Conservation (phyloP, 2,797 vertebrate genomes). For the Ficedula albicollis region DNA sequence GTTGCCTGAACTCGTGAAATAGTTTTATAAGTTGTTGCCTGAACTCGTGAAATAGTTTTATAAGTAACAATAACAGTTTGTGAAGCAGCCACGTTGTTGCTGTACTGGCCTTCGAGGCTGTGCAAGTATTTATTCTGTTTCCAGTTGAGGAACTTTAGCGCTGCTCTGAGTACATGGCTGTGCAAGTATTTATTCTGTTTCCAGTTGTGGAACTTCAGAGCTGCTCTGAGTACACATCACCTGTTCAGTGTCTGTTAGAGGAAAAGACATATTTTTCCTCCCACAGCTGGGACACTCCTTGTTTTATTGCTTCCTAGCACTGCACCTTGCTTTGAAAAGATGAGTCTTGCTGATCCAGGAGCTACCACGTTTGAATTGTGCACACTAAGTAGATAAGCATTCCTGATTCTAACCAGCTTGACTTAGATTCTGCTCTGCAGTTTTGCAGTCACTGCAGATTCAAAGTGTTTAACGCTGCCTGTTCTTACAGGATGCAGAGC, state of each 20-base stretch:
- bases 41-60: neutral
- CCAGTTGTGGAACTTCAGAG: neutral
- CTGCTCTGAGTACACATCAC: neutral
- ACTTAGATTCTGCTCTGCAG: neutral
- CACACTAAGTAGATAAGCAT: neutral
- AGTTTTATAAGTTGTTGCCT: neutral
- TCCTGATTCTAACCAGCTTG: neutral
- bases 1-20: neutral
- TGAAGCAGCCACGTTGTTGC: neutral
- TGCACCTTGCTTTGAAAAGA: neutral
- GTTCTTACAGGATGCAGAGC: conserved; percentile 86
- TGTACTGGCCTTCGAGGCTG: neutral
- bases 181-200: neutral
- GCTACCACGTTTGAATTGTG: neutral
- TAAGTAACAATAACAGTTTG: neutral
- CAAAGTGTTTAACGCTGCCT: neutral
- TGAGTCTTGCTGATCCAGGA: neutral
- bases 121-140: neutral
- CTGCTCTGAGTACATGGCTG: neutral
- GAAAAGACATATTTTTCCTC: neutral
- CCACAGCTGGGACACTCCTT: accelerated
- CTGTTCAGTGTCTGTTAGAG: neutral
- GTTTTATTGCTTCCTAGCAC: neutral
- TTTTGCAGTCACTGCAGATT: neutral
- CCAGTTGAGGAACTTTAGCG: neutral